Conservation (phyloP, 1,140 invertebrate genomes). For the Trichoplusia ni region DNA sequence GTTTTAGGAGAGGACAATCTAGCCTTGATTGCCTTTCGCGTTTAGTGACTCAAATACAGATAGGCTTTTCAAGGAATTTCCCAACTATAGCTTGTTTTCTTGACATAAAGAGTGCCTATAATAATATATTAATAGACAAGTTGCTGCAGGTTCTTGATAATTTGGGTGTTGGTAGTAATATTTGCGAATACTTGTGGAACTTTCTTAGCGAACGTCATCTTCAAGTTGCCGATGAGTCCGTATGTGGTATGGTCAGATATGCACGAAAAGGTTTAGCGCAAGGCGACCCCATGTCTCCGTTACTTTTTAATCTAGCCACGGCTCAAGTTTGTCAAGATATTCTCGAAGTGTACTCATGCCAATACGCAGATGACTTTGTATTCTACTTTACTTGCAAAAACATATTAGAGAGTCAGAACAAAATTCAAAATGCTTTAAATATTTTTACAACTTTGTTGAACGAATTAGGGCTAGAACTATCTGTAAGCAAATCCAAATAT, state of each 20-base stretch:
- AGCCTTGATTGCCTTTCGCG: constrained; percentile 36
- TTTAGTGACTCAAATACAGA: constrained; percentile 38
- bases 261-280: constrained; percentile 23
- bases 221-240: background rate
- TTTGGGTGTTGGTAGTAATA: constrained; percentile 4
- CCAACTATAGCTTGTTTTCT: constrained; percentile 39
- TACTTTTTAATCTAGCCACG: constrained; percentile 30
- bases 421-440: background rate
- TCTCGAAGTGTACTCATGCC: background rate
- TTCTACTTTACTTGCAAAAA: background rate
- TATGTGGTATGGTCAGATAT: background rate
- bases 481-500: constrained; percentile 15
- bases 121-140: constrained; percentile 35
- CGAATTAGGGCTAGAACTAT: constrained; percentile 15
- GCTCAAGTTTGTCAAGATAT: constrained; percentile 1
- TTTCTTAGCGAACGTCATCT: constrained; percentile 24
- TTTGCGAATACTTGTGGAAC: constrained; percentile 16
- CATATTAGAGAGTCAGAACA: background rate
- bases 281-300: constrained; percentile 21
- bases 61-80: constrained; percentile 39
- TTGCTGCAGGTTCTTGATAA: constrained; percentile 18
- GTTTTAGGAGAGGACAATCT: constrained; percentile 44
- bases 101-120: constrained; percentile 44
- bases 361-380: constrained; percentile 27
- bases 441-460: background rate